A percentile compares a stretch with the other conserved stretches of the same genome.
Evolutionary conservation across 2,888 invertebrate genomes (phyloP).

Genomic region (Aspidiotus destructor): DNA sequence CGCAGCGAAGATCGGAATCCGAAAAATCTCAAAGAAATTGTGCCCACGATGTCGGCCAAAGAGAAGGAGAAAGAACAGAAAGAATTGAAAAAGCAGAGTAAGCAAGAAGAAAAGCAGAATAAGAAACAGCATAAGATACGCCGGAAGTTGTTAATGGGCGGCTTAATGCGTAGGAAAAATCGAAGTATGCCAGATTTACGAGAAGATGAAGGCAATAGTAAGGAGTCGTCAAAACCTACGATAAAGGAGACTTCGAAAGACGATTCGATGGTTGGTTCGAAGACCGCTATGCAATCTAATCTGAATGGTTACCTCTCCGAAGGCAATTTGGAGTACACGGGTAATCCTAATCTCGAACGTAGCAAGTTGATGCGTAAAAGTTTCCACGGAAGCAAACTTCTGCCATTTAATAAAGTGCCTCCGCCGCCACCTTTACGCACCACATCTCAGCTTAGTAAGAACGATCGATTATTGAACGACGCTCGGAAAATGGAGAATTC

Average conservation of each 20-base stretch:
- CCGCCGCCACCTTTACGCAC: slow-evolving; percentile 76
- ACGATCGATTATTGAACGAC: slow-evolving; percentile 40
- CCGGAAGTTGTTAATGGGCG: slow-evolving; percentile 78
- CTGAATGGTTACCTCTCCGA: slow-evolving; percentile 76
- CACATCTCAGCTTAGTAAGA: slow-evolving; percentile 69
- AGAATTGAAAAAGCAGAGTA: slow-evolving; percentile 48
- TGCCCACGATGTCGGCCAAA: slow-evolving; percentile 46
- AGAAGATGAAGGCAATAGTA: slow-evolving; percentile 52
- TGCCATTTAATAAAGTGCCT: slow-evolving; percentile 73
- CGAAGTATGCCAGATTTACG: slow-evolving; percentile 85
- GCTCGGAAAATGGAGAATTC: slow-evolving; percentile 12
- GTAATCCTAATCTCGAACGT: slow-evolving; percentile 71
- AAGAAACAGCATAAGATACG: slow-evolving; percentile 87
- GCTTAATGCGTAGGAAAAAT: slow-evolving; percentile 76
- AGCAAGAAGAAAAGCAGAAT: slow-evolving; percentile 56
- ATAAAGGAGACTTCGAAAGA: slow-evolving; percentile 44
- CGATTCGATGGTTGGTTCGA: slow-evolving; percentile 55
- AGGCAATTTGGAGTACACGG: slow-evolving; percentile 70
- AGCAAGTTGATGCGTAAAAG: slow-evolving; percentile 82
- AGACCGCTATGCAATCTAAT: slow-evolving; percentile 49
- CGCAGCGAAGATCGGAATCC: slow-evolving; percentile 78
- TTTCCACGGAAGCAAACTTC: slow-evolving; percentile 73
- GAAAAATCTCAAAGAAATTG: slow-evolving; percentile 57
- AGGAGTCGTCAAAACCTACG: slow-evolving; percentile 40
- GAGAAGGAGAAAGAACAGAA: slow-evolving; percentile 41